These are phyloP conservation scores for Stichodactyla helianthus DNA, from an alignment of 64 coral and sea anemone species.

Conservation along the genomic window DNA sequence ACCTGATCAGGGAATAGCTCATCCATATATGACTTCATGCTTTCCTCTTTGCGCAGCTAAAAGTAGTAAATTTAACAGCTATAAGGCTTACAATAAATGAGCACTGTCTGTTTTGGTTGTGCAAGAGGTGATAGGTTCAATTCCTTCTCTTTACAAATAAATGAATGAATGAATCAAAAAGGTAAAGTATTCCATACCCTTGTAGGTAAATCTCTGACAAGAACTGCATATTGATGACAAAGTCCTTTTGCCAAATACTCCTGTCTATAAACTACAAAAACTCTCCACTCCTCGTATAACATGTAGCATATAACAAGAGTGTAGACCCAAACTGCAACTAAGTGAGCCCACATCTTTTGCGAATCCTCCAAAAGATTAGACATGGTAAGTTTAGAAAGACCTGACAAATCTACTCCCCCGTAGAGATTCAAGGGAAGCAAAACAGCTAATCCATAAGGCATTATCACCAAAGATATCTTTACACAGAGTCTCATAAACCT, in stretches of 20 bases:
- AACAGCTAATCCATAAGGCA: slow-evolving; percentile 84
- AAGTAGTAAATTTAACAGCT: neutral
- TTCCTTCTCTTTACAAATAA: neutral
- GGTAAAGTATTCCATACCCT: neutral
- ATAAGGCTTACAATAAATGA: too few relatives aligned
- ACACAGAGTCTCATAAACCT: slow-evolving; percentile 88
- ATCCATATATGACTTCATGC: slow-evolving; percentile 56
- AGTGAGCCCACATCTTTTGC: slow-evolving; percentile 83
- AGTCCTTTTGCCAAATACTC: slow-evolving; percentile 62
- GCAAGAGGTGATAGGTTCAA: neutral
- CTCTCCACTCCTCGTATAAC: slow-evolving; percentile 82
- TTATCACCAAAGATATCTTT: slow-evolving; percentile 68
- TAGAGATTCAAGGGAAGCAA: slow-evolving; percentile 78
- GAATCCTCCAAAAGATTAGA: slow-evolving; percentile 56
- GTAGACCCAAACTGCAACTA: slow-evolving; percentile 76
- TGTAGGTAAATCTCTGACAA: slow-evolving; percentile 81
- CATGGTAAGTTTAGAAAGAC: slow-evolving; percentile 60
- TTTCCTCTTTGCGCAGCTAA: slow-evolving; percentile 73
- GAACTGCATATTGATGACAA: slow-evolving; percentile 73
- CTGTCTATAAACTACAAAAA: slow-evolving; percentile 71
- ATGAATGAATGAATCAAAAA: neutral
- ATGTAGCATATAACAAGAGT: slow-evolving; percentile 78
- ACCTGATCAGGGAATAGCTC: slow-evolving; percentile 81
- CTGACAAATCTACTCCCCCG: slow-evolving; percentile 47
- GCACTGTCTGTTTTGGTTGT: too few relatives aligned